Base-by-base conservation (phyloP, 2,113 vertebrate genomes). In the Tachycineta bicolor region DNA sequence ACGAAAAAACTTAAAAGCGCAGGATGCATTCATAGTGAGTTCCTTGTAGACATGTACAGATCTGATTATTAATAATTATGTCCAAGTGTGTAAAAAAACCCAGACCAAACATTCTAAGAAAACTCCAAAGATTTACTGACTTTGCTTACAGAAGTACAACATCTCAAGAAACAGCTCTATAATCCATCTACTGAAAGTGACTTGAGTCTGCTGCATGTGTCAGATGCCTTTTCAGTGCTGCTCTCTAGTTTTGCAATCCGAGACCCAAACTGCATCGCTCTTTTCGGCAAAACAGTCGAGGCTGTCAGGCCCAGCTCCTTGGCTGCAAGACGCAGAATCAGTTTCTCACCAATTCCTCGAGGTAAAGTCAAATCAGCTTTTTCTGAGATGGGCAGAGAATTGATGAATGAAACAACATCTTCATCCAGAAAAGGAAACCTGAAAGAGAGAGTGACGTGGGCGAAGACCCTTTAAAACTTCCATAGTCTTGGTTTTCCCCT, bases 391-490 rank as follows among this genome's bases (percentile, higher is more conserved):
- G 99, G 98, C 58, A 99, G 96, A 31, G 98, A 97, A 81, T 98
- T 99, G 87, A 99, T 96, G 97, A 98, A 99, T 67, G 98, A 98
- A 74, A 99, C 99, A 68, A 99, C 99, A 17, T 98, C 98, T 97
- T 99, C 99, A 16, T 99, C 99, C 96, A 99, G 97, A 94, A 98
- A 99, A 37, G 99, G 99, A 97, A 99, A 99, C 83, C 99, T 99
- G 90, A 91, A 97, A 89, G 34, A 76, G 80, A 96, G 60, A 94
- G 34, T 55, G 28, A 34, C 0, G 1, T 13, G 8, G 26, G 18
- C 22, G 69, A 92, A 53, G 23, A 68, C 15, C 5, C 33, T 60
- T 93, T 39, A 62, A 79, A 90, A 88, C 46, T 23, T 52, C 53
- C 4, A 62, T 20, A 58, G n/a, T 64, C 37, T 29, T 75, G 10